Evolutionary conservation across 1,140 invertebrate species (phyloP).

Genomic region (Conus betulinus): DNA sequence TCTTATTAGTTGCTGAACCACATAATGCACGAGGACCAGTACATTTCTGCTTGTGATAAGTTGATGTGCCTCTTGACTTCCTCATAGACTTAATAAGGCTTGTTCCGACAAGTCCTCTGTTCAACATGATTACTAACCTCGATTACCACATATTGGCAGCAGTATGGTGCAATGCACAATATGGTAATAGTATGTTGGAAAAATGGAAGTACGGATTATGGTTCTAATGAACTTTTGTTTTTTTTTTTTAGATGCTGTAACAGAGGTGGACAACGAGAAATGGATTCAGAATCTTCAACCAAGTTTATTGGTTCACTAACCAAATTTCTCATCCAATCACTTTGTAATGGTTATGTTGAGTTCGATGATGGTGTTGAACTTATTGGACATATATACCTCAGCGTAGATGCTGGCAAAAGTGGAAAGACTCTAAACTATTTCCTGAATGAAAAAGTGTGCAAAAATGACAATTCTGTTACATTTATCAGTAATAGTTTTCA

Average conservation of each 20-base stretch:
- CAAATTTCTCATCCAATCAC: slow-evolving; percentile 45
- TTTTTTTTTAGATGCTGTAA: not conserved
- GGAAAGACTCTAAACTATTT: slow-evolving; percentile 47
- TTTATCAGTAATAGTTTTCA: slow-evolving; percentile 53
- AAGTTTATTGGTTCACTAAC: slow-evolving; percentile 46
- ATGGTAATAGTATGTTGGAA: too few relatives aligned
- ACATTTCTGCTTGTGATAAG: too few relatives aligned
- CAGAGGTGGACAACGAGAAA: not conserved
- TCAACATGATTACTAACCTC: too few relatives aligned
- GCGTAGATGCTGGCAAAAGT: slow-evolving; percentile 40
- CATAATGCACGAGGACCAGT: too few relatives aligned
- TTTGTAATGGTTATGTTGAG: slow-evolving; percentile 50
- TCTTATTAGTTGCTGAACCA: too few relatives aligned
- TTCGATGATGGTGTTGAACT: slow-evolving; percentile 49
- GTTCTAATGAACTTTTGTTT: not conserved
- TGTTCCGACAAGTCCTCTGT: too few relatives aligned
- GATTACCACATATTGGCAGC: too few relatives aligned
- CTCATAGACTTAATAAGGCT: too few relatives aligned
- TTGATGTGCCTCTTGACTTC: too few relatives aligned
- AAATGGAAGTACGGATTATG: too few relatives aligned
- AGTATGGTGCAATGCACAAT: too few relatives aligned
- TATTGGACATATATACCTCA: slow-evolving; percentile 48
- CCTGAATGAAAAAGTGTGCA: slow-evolving; percentile 52
- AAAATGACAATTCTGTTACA: slow-evolving; percentile 48
- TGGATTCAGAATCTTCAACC: slow-evolving; percentile 49